Evolutionary conservation across 2,888 invertebrate species (phyloP).

Genomic region (Cataglyphis cursor): DNA sequence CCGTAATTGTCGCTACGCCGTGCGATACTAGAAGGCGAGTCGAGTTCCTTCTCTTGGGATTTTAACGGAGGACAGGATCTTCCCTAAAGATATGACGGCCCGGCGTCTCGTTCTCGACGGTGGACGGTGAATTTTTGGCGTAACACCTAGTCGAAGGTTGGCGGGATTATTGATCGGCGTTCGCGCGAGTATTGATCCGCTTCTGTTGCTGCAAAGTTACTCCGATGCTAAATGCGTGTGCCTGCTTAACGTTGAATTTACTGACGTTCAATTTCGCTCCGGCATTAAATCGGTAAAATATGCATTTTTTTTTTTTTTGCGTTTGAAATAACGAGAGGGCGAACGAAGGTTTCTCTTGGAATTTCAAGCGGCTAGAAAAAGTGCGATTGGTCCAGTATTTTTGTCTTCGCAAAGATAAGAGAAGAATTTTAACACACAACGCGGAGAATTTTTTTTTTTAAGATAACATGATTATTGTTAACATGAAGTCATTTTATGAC

Average conservation of each 20-base stretch:
- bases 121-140: conserved; percentile 45
- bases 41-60: conserved; percentile 37
- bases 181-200: conserved; percentile 48
- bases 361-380: neutral
- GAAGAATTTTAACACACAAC: neutral
- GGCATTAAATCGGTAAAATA: neutral
- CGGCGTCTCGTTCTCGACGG: neutral
- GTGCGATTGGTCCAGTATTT: neutral
- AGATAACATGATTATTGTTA: neutral
- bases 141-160: conserved; percentile 5
- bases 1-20: conserved; percentile 74
- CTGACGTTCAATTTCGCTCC: neutral
- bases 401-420: neutral
- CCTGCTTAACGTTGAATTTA: conserved; percentile 25
- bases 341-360: neutral
- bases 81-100: neutral
- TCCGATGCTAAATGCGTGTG: conserved; percentile 42
- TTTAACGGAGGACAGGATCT: conserved; percentile 6
- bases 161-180: conserved; percentile 53
- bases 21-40: conserved; percentile 63
- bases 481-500: neutral
- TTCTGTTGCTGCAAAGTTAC: conserved; percentile 39
- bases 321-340: neutral
- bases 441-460: neutral
- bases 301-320: neutral